Percentiles rank a stretch among this genome's conserved stretches.
phyloP scores from a whole-genome alignment of 2,113 vertebrate species.

The Struthio camelus region DNA sequence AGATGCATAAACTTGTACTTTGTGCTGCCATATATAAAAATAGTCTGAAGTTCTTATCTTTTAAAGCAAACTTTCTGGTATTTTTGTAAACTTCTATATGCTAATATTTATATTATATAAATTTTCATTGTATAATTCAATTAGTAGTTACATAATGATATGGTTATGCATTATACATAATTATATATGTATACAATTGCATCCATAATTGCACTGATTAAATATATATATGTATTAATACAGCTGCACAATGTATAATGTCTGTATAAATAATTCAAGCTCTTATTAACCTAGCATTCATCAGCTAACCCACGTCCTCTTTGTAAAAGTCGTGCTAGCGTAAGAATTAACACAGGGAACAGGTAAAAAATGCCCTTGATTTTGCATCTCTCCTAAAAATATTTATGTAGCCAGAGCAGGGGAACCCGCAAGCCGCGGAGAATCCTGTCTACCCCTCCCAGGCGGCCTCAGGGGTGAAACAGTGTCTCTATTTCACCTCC shows the following conservation, averaged over 20 bases:
- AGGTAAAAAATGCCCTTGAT: neutral
- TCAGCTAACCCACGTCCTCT: neutral
- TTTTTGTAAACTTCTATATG: neutral
- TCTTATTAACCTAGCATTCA: constrained; percentile 9
- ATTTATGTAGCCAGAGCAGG: neutral
- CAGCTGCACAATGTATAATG: constrained; percentile 32
- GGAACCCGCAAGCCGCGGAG: neutral
- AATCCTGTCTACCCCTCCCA: neutral
- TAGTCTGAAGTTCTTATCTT: neutral
- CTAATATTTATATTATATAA: neutral
- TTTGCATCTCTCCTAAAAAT: neutral
- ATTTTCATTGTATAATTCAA: neutral
- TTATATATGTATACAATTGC: neutral
- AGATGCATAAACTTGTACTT: neutral
- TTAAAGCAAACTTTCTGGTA: neutral
- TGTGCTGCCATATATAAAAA: neutral
- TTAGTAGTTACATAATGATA: neutral
- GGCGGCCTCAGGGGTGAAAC: neutral
- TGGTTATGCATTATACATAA: neutral
- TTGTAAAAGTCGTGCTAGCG: neutral
- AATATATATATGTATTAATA: constrained; percentile 44
- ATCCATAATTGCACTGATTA: neutral
- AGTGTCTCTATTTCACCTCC: neutral
- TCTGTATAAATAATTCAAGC: constrained; percentile 42
- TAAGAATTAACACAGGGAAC: neutral